Evolutionary conservation across 2,113 vertebrate genomes (phyloP).

Genomic region (Tychaedon coryphoeus): DNA sequence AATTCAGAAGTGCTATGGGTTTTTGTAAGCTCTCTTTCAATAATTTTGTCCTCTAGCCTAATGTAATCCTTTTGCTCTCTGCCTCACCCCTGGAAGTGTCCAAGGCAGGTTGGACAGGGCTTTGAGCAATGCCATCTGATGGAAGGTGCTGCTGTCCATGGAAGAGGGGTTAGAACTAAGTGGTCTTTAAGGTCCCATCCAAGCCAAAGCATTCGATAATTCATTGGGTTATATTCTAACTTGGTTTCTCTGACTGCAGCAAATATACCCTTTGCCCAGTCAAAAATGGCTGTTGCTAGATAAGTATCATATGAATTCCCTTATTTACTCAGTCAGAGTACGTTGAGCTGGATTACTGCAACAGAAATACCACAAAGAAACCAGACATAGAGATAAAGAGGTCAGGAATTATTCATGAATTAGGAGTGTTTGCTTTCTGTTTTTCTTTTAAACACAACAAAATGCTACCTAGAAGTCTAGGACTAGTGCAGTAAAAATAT

Average conservation of each 20-base stretch:
- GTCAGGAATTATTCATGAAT: neutral
- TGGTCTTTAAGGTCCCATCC: neutral
- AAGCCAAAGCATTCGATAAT: neutral
- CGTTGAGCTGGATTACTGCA: neutral
- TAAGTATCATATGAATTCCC: neutral
- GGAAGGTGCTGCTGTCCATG: neutral
- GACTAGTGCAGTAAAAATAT: neutral
- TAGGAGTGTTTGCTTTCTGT: neutral
- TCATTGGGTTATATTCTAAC: neutral
- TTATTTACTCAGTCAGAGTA: neutral
- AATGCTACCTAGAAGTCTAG: neutral
- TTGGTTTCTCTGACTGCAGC: neutral
- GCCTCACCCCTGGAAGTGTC: too few species aligned
- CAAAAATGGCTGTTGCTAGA: neutral
- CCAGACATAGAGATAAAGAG: neutral
- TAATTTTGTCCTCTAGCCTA: neutral
- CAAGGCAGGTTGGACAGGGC: neutral
- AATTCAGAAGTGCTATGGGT: neutral
- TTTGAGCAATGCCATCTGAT: neutral
- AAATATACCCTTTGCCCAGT: neutral
- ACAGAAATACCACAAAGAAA: neutral
- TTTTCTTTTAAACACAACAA: neutral
- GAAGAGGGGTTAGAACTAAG: neutral
- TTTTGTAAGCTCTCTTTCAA: neutral
- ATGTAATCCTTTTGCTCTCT: neutral